Base-by-base conservation (phyloP, 2,797 vertebrate genomes). In the Gallinago nigripennis region DNA sequence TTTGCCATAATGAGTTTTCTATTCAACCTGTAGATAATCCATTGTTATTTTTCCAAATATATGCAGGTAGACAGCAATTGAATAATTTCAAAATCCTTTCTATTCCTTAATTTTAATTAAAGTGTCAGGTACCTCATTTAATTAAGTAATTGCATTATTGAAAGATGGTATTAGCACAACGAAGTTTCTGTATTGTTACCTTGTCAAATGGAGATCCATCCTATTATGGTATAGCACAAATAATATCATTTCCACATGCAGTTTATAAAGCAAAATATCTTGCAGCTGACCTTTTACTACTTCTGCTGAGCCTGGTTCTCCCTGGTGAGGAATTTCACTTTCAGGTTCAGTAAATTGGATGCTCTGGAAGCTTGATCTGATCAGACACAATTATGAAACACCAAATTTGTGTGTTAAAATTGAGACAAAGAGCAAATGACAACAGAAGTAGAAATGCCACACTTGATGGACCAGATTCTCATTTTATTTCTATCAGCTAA, bases 231-330 rank as follows among this genome's bases (percentile, higher is more conserved):
- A 53, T 24, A 46, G n/a, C 27, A 86, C 27, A 60, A 77, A 83
- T 61, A 83, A 64, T 83, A 46, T 0, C 0, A 86, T 76, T 88
- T 94, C 46, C n/a, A 78, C 30, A 43, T 11, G 33, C 37, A 86
- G 46, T 72, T 94, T 83, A 83, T 63, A 75, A 90, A 88, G 61
- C 35, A 94, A 90, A 82, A 13, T 78, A 20, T 39, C 61, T 95
- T 86, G 50, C 30, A 81, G 31, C 25, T 90, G 85, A 86, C 65
- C 72, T 92, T 86, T 86, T 82, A 61, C n/a, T 2, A 8, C 46
- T 86, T 86, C 19, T 28, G 43, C 25, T 73, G 45, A 83, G 37
- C 16, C 72, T 86, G 20, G 12, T 12, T 94, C 76, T 95, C 76
- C 54, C 61, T 64, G 43, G 87, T 71, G 72, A 91, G 50, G 72